A percentile compares a stretch with the other conserved stretches of the same genome.
These are phyloP conservation scores for Pterocles orientalis DNA, from an alignment of 2,113 vertebrate species.

Conservation along the genomic window DNA sequence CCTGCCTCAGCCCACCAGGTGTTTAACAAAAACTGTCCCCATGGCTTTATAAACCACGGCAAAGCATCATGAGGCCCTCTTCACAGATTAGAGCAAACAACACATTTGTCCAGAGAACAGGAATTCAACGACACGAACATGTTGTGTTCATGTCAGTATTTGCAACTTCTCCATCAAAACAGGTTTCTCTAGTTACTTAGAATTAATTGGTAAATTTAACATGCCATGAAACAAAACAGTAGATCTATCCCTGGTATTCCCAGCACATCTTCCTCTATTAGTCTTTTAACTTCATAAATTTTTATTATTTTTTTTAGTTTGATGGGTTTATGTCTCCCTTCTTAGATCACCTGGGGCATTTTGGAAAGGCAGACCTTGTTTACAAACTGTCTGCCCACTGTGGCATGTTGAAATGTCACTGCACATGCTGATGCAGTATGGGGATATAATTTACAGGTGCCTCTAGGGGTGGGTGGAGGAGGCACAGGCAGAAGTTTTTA, in stretches of 20 bases:
- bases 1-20: too few species aligned
- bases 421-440: not conserved
- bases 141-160: not conserved
- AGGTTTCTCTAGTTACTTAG: not conserved
- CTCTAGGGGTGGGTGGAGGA: not conserved
- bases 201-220: not conserved
- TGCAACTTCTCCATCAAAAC: not conserved
- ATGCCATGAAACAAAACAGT: not conserved
- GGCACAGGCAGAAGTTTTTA: not conserved
- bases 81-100: not conserved
- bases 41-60: too few species aligned
- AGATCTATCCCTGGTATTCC: not conserved
- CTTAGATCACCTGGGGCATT: not conserved
- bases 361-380: not conserved
- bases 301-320: not conserved
- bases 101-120: not conserved
- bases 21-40: too few species aligned
- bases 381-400: not conserved
- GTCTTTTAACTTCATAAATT: not conserved
- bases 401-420: not conserved
- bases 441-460: not conserved
- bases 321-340: not conserved
- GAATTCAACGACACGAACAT: not conserved
- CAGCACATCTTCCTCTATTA: not conserved
- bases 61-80: not conserved